A percentile compares a stretch with the other conserved stretches of the same genome.
Evolutionary conservation across 2,888 invertebrate species (phyloP).

Genomic region (Zygaena filipendulae): DNA sequence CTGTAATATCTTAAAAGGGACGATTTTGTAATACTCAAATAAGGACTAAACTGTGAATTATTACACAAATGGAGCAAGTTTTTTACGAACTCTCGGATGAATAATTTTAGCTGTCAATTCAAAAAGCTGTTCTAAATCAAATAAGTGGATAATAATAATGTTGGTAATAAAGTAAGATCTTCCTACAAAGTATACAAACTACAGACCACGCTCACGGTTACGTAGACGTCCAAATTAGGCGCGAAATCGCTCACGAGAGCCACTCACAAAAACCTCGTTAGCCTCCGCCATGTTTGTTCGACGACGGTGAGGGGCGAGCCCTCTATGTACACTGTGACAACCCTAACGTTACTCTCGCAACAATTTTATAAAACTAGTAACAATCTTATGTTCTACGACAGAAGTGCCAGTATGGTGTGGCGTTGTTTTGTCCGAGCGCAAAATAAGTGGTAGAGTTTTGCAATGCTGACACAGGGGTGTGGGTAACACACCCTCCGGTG

Average conservation of each 20-base stretch:
- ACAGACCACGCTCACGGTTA: too few relatives aligned
- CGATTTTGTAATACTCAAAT: too few relatives aligned
- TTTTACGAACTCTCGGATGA: too few relatives aligned
- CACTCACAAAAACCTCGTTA: constrained; percentile 63
- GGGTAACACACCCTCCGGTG: constrained; percentile 54
- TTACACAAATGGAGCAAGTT: too few relatives aligned
- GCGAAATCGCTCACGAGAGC: constrained; percentile 61
- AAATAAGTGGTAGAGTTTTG: constrained; percentile 39
- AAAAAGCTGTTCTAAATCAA: too few relatives aligned
- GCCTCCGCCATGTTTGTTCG: constrained; percentile 62
- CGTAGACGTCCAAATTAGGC: constrained; percentile 65
- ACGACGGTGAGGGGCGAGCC: constrained; percentile 62
- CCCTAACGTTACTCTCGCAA: constrained; percentile 12
- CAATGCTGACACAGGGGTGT: constrained; percentile 48
- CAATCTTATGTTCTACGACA: constrained; percentile 1
- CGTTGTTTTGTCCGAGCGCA: constrained; percentile 18
- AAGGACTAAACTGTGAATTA: too few relatives aligned
- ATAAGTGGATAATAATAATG: too few relatives aligned
- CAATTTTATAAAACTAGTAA: constrained; percentile 13
- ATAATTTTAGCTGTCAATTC: too few relatives aligned
- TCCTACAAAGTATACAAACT: too few relatives aligned
- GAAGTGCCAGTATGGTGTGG: constrained; percentile 12
- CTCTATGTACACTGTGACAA: constrained; percentile 60
- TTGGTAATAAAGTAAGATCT: too few relatives aligned
- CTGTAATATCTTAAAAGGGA: too few relatives aligned